Conservation (phyloP, 2,797 vertebrate genomes). For the Cirrhinus molitorella region DNA sequence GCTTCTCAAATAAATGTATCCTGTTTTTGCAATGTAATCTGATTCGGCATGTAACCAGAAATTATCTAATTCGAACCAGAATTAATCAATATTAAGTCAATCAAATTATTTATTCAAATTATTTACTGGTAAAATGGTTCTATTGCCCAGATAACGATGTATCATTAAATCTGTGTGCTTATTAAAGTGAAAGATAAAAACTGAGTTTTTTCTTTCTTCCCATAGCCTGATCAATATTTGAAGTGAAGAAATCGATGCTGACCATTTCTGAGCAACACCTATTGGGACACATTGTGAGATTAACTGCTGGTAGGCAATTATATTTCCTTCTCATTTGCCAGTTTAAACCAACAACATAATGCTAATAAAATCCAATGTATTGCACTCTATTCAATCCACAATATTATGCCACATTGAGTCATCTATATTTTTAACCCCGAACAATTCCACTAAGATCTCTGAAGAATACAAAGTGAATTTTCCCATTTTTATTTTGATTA, state of each 20-base stretch:
- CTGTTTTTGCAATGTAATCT: background rate
- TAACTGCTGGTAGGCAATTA: conserved; percentile 44
- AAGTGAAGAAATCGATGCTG: conserved; percentile 41
- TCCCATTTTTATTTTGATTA: conserved; percentile 9
- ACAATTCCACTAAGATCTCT: conserved; percentile 24
- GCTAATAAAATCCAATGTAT: background rate
- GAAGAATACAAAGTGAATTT: background rate
- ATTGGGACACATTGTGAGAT: conserved; percentile 26
- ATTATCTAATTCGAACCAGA: background rate
- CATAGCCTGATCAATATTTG: conserved; percentile 54
- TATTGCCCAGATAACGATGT: background rate
- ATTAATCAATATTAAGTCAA: background rate
- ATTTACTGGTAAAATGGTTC: background rate
- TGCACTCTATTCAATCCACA: background rate
- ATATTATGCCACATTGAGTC: background rate
- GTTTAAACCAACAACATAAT: background rate
- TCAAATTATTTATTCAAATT: too few species aligned
- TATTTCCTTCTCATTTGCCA: conserved; percentile 10
- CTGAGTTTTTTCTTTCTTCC: conserved; percentile 22
- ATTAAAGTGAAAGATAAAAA: background rate
- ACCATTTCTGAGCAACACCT: conserved; percentile 45
- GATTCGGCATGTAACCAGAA: background rate
- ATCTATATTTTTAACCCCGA: conserved; percentile 11
- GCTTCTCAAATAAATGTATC: background rate
- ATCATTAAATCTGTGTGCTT: conserved; percentile 1